phyloP scores from a whole-genome alignment of 2,113 vertebrate species.

The Scophthalmus maximus region DNA sequence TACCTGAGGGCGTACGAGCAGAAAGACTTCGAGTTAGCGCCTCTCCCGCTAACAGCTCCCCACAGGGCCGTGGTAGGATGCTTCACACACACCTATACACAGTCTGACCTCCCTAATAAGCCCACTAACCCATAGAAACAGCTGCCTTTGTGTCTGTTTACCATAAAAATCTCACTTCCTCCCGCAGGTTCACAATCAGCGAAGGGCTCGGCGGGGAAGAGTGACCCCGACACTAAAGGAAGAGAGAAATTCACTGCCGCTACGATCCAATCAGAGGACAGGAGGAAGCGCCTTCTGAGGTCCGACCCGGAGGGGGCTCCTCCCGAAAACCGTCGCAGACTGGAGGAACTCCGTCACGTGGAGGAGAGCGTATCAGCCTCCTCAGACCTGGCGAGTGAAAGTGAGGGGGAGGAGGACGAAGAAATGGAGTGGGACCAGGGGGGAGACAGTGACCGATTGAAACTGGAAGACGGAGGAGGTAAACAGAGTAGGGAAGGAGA shows the following conservation, averaged over 20 bases:
- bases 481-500: constrained; percentile 66
- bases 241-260: constrained; percentile 72
- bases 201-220: constrained; percentile 69
- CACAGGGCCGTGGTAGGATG: constrained; percentile 76
- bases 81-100: not conserved
- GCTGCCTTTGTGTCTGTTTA: not conserved
- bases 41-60: constrained; percentile 67
- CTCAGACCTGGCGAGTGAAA: constrained; percentile 80
- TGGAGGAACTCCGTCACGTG: constrained; percentile 72
- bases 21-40: constrained; percentile 76
- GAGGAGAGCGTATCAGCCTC: constrained; percentile 77
- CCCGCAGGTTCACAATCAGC: constrained; percentile 60
- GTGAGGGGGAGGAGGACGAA: constrained; percentile 79
- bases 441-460: constrained; percentile 77
- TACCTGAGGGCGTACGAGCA: constrained; percentile 82
- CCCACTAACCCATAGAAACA: constrained; percentile 14
- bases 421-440: constrained; percentile 74
- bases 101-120: constrained; percentile 13
- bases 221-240: constrained; percentile 72
- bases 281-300: constrained; percentile 80
- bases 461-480: constrained; percentile 77
- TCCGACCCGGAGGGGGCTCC: constrained; percentile 75
- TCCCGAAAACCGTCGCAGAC: constrained; percentile 72
- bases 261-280: constrained; percentile 72
- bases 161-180: constrained; percentile 33